Conservation (phyloP, 2,888 invertebrate species). For the Fragum fragum region DNA sequence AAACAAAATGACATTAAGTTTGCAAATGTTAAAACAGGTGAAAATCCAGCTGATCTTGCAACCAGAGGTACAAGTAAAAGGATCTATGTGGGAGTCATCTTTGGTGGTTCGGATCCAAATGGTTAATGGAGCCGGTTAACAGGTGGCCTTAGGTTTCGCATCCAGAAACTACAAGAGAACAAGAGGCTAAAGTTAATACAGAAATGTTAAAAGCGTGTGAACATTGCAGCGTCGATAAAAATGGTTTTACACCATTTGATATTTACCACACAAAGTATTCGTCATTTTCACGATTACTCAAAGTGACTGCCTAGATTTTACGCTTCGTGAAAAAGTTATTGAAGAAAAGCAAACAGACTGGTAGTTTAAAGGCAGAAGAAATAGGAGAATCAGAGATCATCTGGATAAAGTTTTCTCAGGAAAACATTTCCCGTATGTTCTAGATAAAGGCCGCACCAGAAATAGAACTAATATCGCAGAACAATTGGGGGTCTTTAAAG, state of each 20-base stretch:
- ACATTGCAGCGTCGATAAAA: not conserved
- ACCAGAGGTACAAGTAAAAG: not conserved
- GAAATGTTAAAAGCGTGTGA: not conserved
- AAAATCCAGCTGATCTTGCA: constrained; percentile 47
- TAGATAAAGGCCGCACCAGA: not conserved
- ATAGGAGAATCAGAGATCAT: constrained; percentile 25
- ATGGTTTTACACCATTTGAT: constrained; percentile 2
- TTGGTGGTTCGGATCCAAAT: constrained; percentile 50
- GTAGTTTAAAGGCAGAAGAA: not conserved
- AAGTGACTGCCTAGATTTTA: not conserved
- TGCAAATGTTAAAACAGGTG: constrained; percentile 19
- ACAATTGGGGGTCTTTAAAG: constrained; percentile 29
- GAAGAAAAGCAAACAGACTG: not conserved
- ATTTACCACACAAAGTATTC: constrained; percentile 6
- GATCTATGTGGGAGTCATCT: not conserved
- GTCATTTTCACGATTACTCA: constrained; percentile 1
- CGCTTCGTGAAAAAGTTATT: constrained; percentile 15
- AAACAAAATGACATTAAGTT: constrained; percentile 13
- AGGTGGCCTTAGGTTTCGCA: not conserved
- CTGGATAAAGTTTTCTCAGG: constrained; percentile 32
- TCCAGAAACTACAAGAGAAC: not conserved
- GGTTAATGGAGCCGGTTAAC: not conserved
- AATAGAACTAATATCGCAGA: constrained; percentile 19
- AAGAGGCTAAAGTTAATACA: not conserved
- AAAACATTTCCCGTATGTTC: constrained; percentile 22